These are phyloP conservation scores for Ennomos erosarius DNA, from an alignment of 2,888 invertebrate species.

Conservation along the genomic window DNA sequence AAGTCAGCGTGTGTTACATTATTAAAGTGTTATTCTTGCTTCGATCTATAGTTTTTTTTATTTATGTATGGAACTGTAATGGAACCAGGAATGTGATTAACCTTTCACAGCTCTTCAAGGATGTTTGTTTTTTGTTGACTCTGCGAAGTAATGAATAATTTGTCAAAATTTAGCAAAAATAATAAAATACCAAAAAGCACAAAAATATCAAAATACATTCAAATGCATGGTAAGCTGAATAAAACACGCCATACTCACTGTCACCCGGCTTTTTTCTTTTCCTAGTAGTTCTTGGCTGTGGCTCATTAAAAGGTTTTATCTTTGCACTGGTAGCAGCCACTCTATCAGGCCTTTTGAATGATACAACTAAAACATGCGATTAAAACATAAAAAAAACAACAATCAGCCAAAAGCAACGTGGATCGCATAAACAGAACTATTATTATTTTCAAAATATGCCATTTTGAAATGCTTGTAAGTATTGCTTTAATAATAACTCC, in stretches of 20 bases:
- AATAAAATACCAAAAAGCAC: neutral
- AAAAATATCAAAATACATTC: neutral
- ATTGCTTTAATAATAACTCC: neutral
- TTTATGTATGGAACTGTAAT: no score
- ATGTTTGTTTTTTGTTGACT: no score
- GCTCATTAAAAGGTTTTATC: conserved; percentile 60
- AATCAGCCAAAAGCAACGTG: conserved; percentile 30
- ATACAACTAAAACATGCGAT: conserved; percentile 88
- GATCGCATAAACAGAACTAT: conserved; percentile 1
- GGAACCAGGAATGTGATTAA: no score
- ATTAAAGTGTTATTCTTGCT: no score
- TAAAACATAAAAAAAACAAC: conserved; percentile 29
- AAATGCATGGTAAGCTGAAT: neutral
- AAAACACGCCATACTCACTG: conserved; percentile 61
- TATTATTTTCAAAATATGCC: neutral
- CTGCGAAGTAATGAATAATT: neutral
- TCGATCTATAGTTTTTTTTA: no score
- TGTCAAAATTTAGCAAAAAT: conserved; percentile 12
- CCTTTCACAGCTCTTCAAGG: no score
- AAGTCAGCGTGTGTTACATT: no score
- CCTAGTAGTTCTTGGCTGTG: conserved; percentile 75
- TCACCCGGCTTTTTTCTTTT: conserved; percentile 91
- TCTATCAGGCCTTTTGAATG: conserved; percentile 91
- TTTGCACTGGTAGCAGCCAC: conserved; percentile 55
- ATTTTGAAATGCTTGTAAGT: neutral